Evolutionary conservation across 1,140 invertebrate species (phyloP).

Genomic region (Drosophila lacertosa): DNA sequence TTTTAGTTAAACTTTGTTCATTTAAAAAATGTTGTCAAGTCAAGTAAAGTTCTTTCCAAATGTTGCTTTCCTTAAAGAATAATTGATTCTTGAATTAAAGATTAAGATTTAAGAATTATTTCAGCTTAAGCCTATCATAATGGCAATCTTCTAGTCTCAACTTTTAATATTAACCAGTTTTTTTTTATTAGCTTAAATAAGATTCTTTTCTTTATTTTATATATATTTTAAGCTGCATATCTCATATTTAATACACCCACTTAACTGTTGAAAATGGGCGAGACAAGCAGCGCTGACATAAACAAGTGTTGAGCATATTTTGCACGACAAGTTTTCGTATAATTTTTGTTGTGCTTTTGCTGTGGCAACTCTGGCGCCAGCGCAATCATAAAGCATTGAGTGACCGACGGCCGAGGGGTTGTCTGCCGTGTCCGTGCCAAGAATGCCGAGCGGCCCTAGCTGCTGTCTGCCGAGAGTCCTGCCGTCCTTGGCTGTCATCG

Average conservation of each 20-base stretch:
- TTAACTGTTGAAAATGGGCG: constrained; percentile 17
- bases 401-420: constrained; percentile 44
- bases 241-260: constrained; percentile 39
- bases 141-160: neutral
- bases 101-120: no score
- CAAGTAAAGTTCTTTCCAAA: no score
- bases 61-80: neutral
- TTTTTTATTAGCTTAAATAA: constrained; percentile 2
- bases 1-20: no score
- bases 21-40: no score
- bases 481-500: constrained; percentile 23
- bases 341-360: constrained; percentile 21
- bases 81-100: no score
- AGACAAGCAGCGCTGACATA: constrained; percentile 40
- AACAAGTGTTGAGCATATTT: constrained; percentile 79
- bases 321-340: constrained; percentile 63
- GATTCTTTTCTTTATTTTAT: neutral
- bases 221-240: constrained; percentile 1
- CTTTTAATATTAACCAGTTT: no score
- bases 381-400: constrained; percentile 65
- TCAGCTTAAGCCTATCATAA: no score
- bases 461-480: neutral
- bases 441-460: no score
- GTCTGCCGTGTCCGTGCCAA: constrained; percentile 15
- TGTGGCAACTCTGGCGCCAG: constrained; percentile 50